These are phyloP conservation scores for Petrocephalus microphthalmus DNA, from an alignment of 2,113 vertebrate genomes.

Conservation along the genomic window DNA sequence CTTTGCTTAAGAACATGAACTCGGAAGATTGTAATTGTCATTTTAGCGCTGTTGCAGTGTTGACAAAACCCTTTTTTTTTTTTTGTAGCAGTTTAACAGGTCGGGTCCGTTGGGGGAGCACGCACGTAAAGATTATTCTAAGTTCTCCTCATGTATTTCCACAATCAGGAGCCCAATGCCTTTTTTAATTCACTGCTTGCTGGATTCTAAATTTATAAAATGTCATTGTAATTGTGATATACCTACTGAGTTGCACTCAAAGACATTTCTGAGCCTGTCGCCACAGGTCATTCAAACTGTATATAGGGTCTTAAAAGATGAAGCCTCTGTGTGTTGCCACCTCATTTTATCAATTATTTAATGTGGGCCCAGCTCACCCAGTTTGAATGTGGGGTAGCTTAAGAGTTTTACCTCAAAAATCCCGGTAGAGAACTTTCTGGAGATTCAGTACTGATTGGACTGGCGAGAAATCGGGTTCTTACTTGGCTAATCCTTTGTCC, in stretches of 20 bases:
- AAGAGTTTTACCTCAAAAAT: background rate
- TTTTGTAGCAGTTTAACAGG: background rate
- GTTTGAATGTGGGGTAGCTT: background rate
- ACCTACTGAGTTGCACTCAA: background rate
- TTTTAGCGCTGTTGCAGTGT: background rate
- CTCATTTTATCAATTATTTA: background rate
- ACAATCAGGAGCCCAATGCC: background rate
- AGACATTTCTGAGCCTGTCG: background rate
- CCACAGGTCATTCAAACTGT: background rate
- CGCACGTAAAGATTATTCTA: background rate
- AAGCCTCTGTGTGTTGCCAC: background rate
- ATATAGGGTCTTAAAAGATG: background rate
- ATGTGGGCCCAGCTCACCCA: background rate
- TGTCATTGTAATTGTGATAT: background rate
- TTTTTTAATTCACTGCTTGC: background rate
- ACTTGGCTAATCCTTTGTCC: background rate
- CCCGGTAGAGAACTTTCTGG: background rate
- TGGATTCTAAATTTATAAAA: background rate
- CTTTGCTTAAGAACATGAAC: background rate
- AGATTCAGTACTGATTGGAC: background rate
- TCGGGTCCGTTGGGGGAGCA: too few relatives aligned
- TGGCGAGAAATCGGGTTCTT: background rate
- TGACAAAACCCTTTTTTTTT: background rate
- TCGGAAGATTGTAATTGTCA: background rate
- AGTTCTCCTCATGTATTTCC: background rate